Percentiles rank a stretch among this genome's conserved stretches.
phyloP scores from a whole-genome alignment of 1,140 invertebrate genomes.

The Zophobas atratus region DNA sequence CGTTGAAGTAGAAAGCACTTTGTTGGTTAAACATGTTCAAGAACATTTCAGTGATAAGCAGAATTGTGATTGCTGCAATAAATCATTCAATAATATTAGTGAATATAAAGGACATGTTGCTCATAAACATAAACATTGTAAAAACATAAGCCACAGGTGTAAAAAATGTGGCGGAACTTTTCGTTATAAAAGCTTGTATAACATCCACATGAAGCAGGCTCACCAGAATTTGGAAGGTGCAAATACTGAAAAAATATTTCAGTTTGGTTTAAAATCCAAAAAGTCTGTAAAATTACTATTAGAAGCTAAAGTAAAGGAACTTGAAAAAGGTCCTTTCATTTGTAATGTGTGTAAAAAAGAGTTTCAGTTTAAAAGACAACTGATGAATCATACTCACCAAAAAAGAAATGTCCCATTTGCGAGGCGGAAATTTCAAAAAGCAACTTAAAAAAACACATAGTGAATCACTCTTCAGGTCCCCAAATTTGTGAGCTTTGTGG shows the following conservation, averaged over 20 bases:
- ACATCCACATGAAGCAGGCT: constrained; percentile 14
- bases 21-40: constrained; percentile 26
- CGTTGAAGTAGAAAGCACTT: neutral
- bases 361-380: constrained; percentile 4
- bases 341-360: constrained; percentile 25
- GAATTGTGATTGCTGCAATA: constrained; percentile 22
- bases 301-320: neutral
- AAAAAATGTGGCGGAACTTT: constrained; percentile 3
- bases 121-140: neutral
- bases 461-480: constrained; percentile 31
- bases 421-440: constrained; percentile 16
- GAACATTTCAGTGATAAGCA: constrained; percentile 15
- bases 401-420: constrained; percentile 41
- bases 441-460: constrained; percentile 26
- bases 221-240: constrained; percentile 4
- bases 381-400: constrained; percentile 10
- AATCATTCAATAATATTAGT: constrained; percentile 19
- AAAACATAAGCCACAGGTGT: constrained; percentile 5
- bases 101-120: constrained; percentile 19
- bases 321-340: constrained; percentile 2
- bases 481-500: constrained; percentile 40
- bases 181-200: constrained; percentile 20
- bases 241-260: neutral
- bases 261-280: constrained; percentile 2
- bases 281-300: neutral